Base-by-base conservation (phyloP, 2,797 vertebrate genomes). In the Sebastes cheni region DNA sequence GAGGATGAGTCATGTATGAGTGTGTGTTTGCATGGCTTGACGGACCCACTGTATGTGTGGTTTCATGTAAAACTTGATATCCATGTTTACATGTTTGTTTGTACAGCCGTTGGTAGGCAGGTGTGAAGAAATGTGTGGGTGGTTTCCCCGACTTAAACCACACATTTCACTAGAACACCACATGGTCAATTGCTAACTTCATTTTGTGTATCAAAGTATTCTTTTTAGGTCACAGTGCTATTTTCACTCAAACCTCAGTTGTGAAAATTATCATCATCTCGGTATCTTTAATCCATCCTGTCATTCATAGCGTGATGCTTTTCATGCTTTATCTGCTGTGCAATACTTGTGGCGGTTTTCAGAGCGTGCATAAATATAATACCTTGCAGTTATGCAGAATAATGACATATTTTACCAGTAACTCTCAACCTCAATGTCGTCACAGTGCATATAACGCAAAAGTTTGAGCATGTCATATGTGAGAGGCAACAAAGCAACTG, bases 61-160 rank as follows among this genome's bases (percentile, higher is more conserved):
- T 52, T 83, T 78, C 18, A 75, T 71, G 60, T 39, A 32, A 78
- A 79, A 77, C 34, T 9, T 9, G 58, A 69, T 46, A 27, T 75
- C 46, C 55, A 52, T 79, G 72, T 89, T 81, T 89, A 59, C 71
- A 46, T 8, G 12, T 81, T 81, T 83, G 76, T 84, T 84, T 80
- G 25, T 80, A 23, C 60, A 23, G 52, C 36, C 4, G 62, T 80
- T 78, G 50, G 12, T 65, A 75, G 61, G 81, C 81, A 76, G 74
- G 46, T 70, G 73, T 65, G 73, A 22, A 78, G 29, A 71, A 66
- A 30, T 32, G 27, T 54, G 25, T 8, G 1, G 46, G 25, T 77
- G 74, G 52, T 81, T 91, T 90, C 90, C 83, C 83, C 72, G 27
- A 62, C 52, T 65, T 84, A 46, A 89, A 92, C 90, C 93, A 89